phyloP scores from a whole-genome alignment of 2,888 invertebrate genomes.

The Calephelis perditalis region DNA sequence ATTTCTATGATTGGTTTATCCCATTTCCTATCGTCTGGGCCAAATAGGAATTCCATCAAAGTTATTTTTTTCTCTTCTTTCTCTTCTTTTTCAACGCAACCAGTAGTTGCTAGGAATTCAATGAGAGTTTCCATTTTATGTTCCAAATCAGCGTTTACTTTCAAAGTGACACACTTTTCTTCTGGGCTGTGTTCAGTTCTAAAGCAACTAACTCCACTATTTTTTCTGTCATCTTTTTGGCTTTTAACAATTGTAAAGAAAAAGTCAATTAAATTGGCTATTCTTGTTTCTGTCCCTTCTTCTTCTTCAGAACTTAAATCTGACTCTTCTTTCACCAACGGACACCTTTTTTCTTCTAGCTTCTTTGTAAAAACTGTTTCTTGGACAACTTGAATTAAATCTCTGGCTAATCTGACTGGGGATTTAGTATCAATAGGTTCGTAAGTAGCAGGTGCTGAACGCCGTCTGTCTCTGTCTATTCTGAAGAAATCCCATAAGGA shows the following conservation, averaged over 20 bases:
- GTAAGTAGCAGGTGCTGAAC: slow-evolving; percentile 54
- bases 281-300: slow-evolving; percentile 58
- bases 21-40: slow-evolving; percentile 50
- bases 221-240: slow-evolving; percentile 63
- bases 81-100: slow-evolving; percentile 58
- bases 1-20: slow-evolving; percentile 53
- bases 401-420: slow-evolving; percentile 60
- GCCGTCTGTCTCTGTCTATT: slow-evolving; percentile 51
- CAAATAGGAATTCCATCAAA: slow-evolving; percentile 69
- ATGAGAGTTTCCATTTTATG: slow-evolving; percentile 72
- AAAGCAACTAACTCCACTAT: slow-evolving; percentile 64
- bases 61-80: slow-evolving; percentile 67
- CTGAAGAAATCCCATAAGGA: slow-evolving; percentile 69
- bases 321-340: slow-evolving; percentile 65
- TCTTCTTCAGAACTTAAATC: slow-evolving; percentile 62
- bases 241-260: slow-evolving; percentile 73
- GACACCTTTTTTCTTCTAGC: slow-evolving; percentile 59
- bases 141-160: slow-evolving; percentile 61
- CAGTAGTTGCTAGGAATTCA: slow-evolving; percentile 65
- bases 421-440: slow-evolving; percentile 56
- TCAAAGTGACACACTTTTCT: slow-evolving; percentile 46
- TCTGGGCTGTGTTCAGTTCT: slow-evolving; percentile 62
- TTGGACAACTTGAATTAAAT: slow-evolving; percentile 66
- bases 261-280: slow-evolving; percentile 70
- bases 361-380: slow-evolving; percentile 61